These are phyloP conservation scores for Nothobranchius furzeri DNA, from an alignment of 2,113 vertebrate species.

Conservation along the genomic window DNA sequence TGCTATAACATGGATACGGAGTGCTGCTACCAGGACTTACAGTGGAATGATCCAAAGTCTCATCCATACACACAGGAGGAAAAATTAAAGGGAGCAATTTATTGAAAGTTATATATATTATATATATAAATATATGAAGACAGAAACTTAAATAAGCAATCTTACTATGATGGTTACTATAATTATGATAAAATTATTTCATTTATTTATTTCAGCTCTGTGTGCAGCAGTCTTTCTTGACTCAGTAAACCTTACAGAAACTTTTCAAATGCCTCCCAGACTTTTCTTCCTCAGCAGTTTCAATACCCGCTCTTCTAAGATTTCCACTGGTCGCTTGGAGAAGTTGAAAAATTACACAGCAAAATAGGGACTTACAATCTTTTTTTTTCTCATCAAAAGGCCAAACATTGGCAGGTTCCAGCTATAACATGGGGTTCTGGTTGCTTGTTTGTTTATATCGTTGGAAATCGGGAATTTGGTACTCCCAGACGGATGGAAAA, in stretches of 20 bases:
- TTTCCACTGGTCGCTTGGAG: background rate
- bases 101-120: slow-evolving; percentile 74
- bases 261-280: slow-evolving; percentile 58
- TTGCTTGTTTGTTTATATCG: no score
- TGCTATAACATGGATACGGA: slow-evolving; percentile 77
- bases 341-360: background rate
- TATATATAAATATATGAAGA: slow-evolving; percentile 77
- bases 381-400: slow-evolving; percentile 3
- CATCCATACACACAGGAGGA: slow-evolving; percentile 71
- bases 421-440: background rate
- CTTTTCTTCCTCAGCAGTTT: slow-evolving; percentile 36
- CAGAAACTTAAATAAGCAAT: slow-evolving; percentile 80
- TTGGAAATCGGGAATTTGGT: no score
- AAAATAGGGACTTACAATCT: background rate
- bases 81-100: slow-evolving; percentile 80
- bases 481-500: no score
- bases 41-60: slow-evolving; percentile 80
- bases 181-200: slow-evolving; percentile 84
- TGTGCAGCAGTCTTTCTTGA: slow-evolving; percentile 81
- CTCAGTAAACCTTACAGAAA: slow-evolving; percentile 82
- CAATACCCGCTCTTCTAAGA: background rate
- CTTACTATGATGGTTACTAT: slow-evolving; percentile 83
- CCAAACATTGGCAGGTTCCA: slow-evolving; percentile 1
- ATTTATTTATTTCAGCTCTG: slow-evolving; percentile 85
- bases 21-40: slow-evolving; percentile 81